A percentile compares a stretch with the other conserved stretches of the same genome.
Conservation (phyloP, 2,888 invertebrate genomes). For the Drosophila percnosoma region DNA sequence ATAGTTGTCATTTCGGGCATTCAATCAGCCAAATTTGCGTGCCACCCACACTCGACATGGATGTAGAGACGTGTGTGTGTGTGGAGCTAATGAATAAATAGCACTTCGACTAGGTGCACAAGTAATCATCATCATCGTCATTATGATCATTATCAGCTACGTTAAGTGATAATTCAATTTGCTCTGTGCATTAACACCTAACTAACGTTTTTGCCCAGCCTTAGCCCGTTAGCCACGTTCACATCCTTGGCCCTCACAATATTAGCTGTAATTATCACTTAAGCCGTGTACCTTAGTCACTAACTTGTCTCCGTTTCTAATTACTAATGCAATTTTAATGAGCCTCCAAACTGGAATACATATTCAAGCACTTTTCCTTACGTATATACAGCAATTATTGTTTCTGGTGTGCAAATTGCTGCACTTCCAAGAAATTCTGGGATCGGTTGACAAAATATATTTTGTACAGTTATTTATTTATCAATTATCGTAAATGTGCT, state of each 20-base stretch:
- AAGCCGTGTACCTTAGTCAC: slow-evolving; percentile 7
- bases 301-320: slow-evolving; percentile 21
- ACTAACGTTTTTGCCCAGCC: slow-evolving; percentile 52
- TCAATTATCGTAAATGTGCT: neutral
- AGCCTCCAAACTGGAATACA: slow-evolving; percentile 30
- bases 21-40: slow-evolving; percentile 63
- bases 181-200: slow-evolving; percentile 73
- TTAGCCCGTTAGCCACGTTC: slow-evolving; percentile 25
- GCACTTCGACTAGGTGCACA: slow-evolving; percentile 44
- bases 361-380: slow-evolving; percentile 8
- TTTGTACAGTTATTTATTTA: slow-evolving; percentile 1
- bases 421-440: slow-evolving; percentile 21
- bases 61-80: slow-evolving; percentile 1
- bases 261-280: slow-evolving; percentile 45
- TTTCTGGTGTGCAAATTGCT: slow-evolving; percentile 59
- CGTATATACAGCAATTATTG: slow-evolving; percentile 22
- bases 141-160: slow-evolving; percentile 18
- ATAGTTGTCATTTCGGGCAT: slow-evolving; percentile 39
- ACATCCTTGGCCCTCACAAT: slow-evolving; percentile 27
- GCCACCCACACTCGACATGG: slow-evolving; percentile 27
- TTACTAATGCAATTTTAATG: slow-evolving; percentile 67
- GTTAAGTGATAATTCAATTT: slow-evolving; percentile 76
- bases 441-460: neutral
- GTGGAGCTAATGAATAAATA: slow-evolving; percentile 69
- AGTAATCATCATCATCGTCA: slow-evolving; percentile 27